These are phyloP conservation scores for Ceratoteleas bidentatus DNA, from an alignment of 1,140 invertebrate species.

Conservation along the genomic window DNA sequence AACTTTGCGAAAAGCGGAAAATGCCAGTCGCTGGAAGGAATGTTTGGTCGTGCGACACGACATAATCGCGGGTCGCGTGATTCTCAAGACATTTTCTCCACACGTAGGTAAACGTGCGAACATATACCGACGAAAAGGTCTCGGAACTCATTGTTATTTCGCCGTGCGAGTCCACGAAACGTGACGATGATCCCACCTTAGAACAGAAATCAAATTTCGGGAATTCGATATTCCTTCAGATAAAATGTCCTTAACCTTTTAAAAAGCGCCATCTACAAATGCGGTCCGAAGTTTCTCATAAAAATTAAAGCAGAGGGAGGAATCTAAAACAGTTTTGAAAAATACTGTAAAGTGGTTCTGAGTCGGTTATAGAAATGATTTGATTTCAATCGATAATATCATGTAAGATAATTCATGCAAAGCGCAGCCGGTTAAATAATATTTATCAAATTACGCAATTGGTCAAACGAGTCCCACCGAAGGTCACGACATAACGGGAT, in stretches of 20 bases:
- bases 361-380: too few species aligned
- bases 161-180: slow-evolving; percentile 13
- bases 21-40: slow-evolving; percentile 11
- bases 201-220: slow-evolving; percentile 18
- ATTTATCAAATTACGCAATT: slow-evolving; percentile 22
- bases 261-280: too few species aligned
- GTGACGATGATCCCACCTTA: slow-evolving; percentile 21
- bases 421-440: slow-evolving; percentile 23
- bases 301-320: too few species aligned
- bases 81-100: slow-evolving; percentile 27
- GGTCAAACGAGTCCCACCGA: slow-evolving; percentile 15
- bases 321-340: too few species aligned
- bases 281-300: too few species aligned
- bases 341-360: too few species aligned
- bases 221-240: too few species aligned
- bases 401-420: too few species aligned
- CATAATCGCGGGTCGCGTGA: slow-evolving; percentile 10
- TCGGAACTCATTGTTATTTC: slow-evolving; percentile 21
- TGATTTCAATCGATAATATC: too few species aligned
- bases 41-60: slow-evolving; percentile 18
- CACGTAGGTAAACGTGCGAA: slow-evolving; percentile 6
- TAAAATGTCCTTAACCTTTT: too few species aligned
- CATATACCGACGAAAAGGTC: slow-evolving; percentile 18
- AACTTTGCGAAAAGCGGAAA: too few species aligned
- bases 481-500: slow-evolving; percentile 37